Conservation (phyloP, 2,113 vertebrate species). For the Cochlearius cochlearius region DNA sequence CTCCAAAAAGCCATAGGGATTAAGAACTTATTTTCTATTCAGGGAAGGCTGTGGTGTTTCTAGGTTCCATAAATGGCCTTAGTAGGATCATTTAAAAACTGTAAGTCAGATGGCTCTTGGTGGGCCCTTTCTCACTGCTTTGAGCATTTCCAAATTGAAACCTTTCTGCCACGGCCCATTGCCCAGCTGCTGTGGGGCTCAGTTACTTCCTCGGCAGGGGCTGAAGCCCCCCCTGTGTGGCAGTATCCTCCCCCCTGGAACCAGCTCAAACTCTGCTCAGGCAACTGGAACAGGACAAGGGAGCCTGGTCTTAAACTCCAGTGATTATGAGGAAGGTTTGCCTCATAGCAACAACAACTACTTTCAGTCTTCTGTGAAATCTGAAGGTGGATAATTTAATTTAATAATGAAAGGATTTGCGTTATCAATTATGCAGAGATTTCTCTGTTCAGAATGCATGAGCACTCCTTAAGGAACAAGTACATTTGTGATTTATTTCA, state of each 20-base stretch:
- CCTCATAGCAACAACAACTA: not conserved
- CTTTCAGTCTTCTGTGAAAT: not conserved
- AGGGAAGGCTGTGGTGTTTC: not conserved
- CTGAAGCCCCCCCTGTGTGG: not conserved
- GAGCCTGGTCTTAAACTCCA: not conserved
- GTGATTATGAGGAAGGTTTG: not conserved
- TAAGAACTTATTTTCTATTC: not conserved
- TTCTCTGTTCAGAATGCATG: constrained; percentile 1
- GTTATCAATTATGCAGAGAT: not conserved
- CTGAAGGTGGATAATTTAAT: not conserved
- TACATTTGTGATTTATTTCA: constrained; percentile 11
- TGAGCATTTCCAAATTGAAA: not conserved
- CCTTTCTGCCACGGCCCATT: not conserved
- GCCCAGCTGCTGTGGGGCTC: not conserved
- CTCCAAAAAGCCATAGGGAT: not conserved
- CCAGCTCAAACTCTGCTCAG: not conserved
- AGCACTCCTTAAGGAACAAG: not conserved
- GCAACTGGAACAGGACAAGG: not conserved
- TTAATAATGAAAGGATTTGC: not conserved
- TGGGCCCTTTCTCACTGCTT: not conserved
- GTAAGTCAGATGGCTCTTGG: not conserved
- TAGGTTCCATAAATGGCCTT: not conserved
- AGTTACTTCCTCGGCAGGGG: not conserved
- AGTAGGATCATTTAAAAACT: not conserved
- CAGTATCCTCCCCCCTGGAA: rapidly evolving